Evolutionary conservation across 2,113 vertebrate genomes (phyloP).

Genomic region (Pyxicephalus adspersus): DNA sequence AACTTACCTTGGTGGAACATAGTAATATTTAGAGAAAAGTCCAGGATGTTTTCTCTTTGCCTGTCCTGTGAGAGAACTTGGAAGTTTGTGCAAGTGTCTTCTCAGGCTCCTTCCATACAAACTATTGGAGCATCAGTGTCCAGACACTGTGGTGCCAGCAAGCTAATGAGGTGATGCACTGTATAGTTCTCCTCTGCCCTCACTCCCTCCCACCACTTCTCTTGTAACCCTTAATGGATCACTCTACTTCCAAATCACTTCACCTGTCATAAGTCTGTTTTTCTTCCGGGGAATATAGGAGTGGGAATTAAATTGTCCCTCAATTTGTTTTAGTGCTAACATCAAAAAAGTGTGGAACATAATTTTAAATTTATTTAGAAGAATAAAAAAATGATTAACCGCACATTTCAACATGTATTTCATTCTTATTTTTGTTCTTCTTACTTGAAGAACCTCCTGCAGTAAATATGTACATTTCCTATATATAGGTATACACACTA

Average conservation of each 20-base stretch:
- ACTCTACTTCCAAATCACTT: background rate
- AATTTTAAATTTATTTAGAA: too few species aligned
- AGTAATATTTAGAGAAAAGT: background rate
- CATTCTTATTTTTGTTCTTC: too few species aligned
- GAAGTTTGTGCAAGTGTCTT: conserved; percentile 10
- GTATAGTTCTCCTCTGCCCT: conserved; percentile 19
- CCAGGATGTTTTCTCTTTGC: background rate
- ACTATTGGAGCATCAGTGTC: conserved; percentile 26
- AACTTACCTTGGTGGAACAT: background rate
- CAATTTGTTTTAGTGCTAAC: too few species aligned
- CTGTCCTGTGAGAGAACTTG: background rate
- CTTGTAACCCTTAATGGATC: conserved; percentile 39
- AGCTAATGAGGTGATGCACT: conserved; percentile 53
- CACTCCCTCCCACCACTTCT: conserved; percentile 40
- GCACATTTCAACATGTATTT: too few species aligned
- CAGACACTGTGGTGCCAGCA: conserved; percentile 54
- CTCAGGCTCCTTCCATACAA: background rate
- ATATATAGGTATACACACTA: too few species aligned
- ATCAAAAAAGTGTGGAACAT: too few species aligned
- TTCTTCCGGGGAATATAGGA: too few species aligned
- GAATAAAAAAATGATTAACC: too few species aligned
- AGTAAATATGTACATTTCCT: too few species aligned
- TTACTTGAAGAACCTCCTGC: too few species aligned
- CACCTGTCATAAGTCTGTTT: too few species aligned
- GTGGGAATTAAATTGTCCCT: background rate